Conservation (phyloP, 2,888 invertebrate genomes). For the Prenolepis imparis region DNA sequence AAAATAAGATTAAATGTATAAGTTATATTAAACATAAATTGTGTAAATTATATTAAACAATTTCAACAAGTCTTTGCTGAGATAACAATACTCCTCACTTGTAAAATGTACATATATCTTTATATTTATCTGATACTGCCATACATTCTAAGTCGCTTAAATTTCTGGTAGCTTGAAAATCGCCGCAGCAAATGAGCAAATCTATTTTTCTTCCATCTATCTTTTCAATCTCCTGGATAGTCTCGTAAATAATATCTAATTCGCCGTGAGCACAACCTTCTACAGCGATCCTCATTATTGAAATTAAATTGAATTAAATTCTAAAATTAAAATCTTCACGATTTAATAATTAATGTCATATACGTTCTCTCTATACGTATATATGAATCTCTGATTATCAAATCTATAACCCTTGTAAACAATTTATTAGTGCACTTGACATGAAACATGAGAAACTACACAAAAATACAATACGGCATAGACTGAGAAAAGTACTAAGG, state of each 20-base stretch:
- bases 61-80: not conserved
- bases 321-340: not conserved
- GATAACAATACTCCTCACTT: slow-evolving; percentile 90
- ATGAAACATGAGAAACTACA: not conserved
- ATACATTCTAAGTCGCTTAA: slow-evolving; percentile 95
- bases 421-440: not conserved
- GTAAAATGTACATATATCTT: slow-evolving; percentile 96
- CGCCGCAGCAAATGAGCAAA: slow-evolving; percentile 98
- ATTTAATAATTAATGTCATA: not conserved
- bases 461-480: not conserved
- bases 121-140: slow-evolving; percentile 98
- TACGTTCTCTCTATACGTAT: not conserved
- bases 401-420: slow-evolving; percentile 15
- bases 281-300: slow-evolving; percentile 95
- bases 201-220: slow-evolving; percentile 93
- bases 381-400: not conserved
- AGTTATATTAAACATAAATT: slow-evolving; percentile 59
- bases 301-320: not conserved
- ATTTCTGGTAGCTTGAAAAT: slow-evolving; percentile 98
- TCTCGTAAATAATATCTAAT: slow-evolving; percentile 97
- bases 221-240: slow-evolving; percentile 92
- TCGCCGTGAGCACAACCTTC: slow-evolving; percentile 99
- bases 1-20: slow-evolving; percentile 71
- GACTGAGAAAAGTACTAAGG: not conserved
- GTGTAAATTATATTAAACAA: not conserved